Evolutionary conservation across 2,797 vertebrate genomes (phyloP), one percentile per base, ranked within the genome.

Genomic region (Chelon labrosus): DNA sequence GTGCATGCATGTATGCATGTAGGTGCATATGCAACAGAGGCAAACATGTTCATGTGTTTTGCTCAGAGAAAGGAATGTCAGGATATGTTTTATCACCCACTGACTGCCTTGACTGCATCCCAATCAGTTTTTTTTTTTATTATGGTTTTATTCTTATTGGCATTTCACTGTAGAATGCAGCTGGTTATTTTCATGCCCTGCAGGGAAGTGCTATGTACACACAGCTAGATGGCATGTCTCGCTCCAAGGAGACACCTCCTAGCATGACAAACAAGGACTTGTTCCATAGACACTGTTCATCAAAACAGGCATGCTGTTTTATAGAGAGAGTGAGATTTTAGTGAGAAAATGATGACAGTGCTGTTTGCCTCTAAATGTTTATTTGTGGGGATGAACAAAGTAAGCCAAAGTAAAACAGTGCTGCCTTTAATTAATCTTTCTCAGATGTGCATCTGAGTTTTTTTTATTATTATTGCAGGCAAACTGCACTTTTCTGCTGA

Each of bases 111-210:
- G 51, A 31, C 52, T 42, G 22, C 10, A 27, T 9, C 38, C 54
- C 2, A 8, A 49, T 17, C 35, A 12, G 17, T 68, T 31, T 60
- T 37, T 57, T 41, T n/a, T 19, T 27, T 53, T 60, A 56, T 70
- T 47, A 61, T 59, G 1, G n/a, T 54, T 59, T 59, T 64, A 9
- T 35, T 61, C 3, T 25, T 13, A 1, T 37, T 57, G n/a, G 9
- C 27, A 35, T 14, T 7, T 37, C 52, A n/a, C 16, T 57, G 42
- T 31, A 73, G 47, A 64, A 54, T 37, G n/a, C 51, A 37, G 42
- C 20, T 58, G 5, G 37, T 60, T 50, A 55, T 53, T 63, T 74
- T 68, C 35, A 54, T 19, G 49, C 19, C 59, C 79, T 68, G 64
- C 59, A 17, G 71, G 61, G 22, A 20, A n/a, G 19, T 41, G 57